Evolutionary conservation across 2,888 invertebrate species (phyloP), one percentile per base, ranked within the genome.

Genomic region (Hofmannophila pseudospretella): DNA sequence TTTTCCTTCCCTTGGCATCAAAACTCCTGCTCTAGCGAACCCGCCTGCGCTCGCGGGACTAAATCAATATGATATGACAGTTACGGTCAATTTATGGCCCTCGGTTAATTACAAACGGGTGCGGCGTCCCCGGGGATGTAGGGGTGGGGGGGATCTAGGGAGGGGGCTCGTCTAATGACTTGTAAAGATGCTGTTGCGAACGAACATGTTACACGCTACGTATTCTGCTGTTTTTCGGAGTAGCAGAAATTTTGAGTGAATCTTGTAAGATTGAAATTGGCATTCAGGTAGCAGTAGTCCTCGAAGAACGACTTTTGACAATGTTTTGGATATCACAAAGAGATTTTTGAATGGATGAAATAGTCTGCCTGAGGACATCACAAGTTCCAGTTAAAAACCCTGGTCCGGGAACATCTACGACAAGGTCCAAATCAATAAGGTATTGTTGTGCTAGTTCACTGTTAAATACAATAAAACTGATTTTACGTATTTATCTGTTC

Each of bases 31-130:
- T 64, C 58, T 38, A 44, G 31, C 36, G 38, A 10, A 36, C n/a
- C n/a, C 23, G n/a, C 23, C 23, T 2, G 23, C 8, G 41, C 36
- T 34, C 71, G 56, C 71, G 80, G 73, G 84, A 77, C 85, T 86
- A 86, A 87, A 86, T 87, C 87, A 85, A 86, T 87, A 86, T 86
- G 82, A 86, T 86, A 86, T 85, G 86, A 87, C 86, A 87, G 86
- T 85, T 81, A 77, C 77, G 82, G 82, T 84, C 86, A 84, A 86
- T 86, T 86, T 86, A 87, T 86, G 80, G 81, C 79, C 77, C 75
- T 72, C 73, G 68, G 86, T 87, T 86, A 85, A 87, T 87, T 87
- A 86, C 85, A 80, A 77, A 70, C 71, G 77, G 78, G 78, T 60
- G 75, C 62, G 63, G 66, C 54, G 56, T 53, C 47, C 47, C 51